Conservation (phyloP, 2,888 invertebrate species). For the Pollenia amentaria region DNA sequence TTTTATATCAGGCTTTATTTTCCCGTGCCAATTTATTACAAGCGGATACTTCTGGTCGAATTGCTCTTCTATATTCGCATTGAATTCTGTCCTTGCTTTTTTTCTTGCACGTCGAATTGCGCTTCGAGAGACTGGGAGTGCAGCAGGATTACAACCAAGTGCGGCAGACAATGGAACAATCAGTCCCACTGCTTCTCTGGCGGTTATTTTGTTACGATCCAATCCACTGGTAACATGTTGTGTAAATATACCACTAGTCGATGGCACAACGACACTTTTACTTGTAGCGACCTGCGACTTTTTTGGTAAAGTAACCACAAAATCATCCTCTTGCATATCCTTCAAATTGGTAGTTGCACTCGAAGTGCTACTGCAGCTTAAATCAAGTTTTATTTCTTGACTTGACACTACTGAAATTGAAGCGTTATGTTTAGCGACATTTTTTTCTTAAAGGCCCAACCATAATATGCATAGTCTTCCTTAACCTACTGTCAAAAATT, state of each 20-base stretch:
- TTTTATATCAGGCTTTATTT: constrained; percentile 33
- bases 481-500: too few species aligned
- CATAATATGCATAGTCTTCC: too few species aligned
- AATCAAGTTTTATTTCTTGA: neutral
- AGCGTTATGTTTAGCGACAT: too few species aligned
- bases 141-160: constrained; percentile 36
- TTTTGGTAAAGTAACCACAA: constrained; percentile 43
- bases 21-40: constrained; percentile 27
- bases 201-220: too few species aligned
- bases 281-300: constrained; percentile 20
- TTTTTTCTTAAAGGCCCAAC: too few species aligned
- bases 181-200: too few species aligned
- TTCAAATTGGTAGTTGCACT: constrained; percentile 2
- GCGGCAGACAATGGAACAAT: too few species aligned
- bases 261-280: constrained; percentile 27
- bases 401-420: neutral
- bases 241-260: too few species aligned
- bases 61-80: too few species aligned
- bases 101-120: constrained; percentile 34
- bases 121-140: constrained; percentile 48
- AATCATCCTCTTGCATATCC: neutral
- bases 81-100: constrained; percentile 20
- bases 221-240: too few species aligned
- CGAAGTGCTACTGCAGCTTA: constrained; percentile 5
- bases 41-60: too few species aligned